These are phyloP conservation scores for Microcebus ravelobensis DNA, from an alignment of 2,113 vertebrate species.

Conservation along the genomic window DNA sequence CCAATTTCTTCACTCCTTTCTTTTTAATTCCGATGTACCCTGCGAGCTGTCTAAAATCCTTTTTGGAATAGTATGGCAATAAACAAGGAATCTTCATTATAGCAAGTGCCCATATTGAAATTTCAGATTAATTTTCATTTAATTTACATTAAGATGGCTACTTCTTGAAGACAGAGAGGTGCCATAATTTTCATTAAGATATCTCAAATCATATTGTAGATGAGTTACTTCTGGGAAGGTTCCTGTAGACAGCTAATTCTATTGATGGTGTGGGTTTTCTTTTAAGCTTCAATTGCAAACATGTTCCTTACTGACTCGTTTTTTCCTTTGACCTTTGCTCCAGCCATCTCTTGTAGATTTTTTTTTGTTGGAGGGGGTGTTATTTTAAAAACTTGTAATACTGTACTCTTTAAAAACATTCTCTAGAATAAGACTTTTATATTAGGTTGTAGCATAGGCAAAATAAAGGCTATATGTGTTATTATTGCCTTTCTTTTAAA, in stretches of 20 bases:
- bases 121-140: constrained; percentile 51
- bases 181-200: constrained; percentile 58
- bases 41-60: neutral
- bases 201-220: neutral
- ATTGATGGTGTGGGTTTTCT: constrained; percentile 33
- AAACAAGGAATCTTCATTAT: constrained; percentile 38
- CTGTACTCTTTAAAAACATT: constrained; percentile 27
- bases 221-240: constrained; percentile 21
- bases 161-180: constrained; percentile 13
- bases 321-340: constrained; percentile 58
- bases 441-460: neutral
- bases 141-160: constrained; percentile 17
- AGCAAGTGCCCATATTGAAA: constrained; percentile 33
- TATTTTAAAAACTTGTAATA: constrained; percentile 20
- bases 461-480: neutral
- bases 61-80: constrained; percentile 17
- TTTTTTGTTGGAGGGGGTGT: neutral
- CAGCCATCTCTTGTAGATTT: constrained; percentile 47
- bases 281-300: constrained; percentile 41
- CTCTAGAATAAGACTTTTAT: constrained; percentile 26
- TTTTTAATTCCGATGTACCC: constrained; percentile 1
- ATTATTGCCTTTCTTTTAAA: constrained; percentile 15
- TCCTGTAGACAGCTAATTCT: constrained; percentile 43
- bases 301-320: constrained; percentile 54
- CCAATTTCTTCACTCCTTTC: neutral